Evolutionary conservation across 2,888 invertebrate genomes (phyloP).

Genomic region (Ochropacha duplaris): DNA sequence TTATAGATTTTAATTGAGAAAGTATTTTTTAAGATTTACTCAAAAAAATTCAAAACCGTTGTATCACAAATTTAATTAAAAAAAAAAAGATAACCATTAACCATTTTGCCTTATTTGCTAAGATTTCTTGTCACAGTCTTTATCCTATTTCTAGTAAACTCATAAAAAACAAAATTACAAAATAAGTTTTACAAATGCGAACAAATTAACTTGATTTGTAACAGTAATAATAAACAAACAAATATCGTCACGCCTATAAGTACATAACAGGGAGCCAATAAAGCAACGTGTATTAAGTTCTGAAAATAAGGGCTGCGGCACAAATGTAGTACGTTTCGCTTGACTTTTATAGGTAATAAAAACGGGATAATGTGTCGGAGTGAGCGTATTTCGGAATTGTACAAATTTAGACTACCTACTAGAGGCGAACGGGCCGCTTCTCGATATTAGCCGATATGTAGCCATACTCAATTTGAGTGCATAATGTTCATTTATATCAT

Average conservation of each 20-base stretch:
- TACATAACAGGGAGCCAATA: conserved; percentile 68
- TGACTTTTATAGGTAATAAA: conserved; percentile 82
- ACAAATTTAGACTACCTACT: conserved; percentile 75
- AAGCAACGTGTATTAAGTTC: conserved; percentile 74
- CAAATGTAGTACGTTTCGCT: conserved; percentile 76
- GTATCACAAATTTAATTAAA: no score
- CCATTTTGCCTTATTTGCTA: no score
- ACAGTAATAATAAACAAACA: neutral
- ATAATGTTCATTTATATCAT: conserved; percentile 35
- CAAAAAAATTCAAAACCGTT: no score
- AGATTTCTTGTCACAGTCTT: no score
- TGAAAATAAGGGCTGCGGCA: conserved; percentile 76
- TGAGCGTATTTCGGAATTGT: conserved; percentile 79
- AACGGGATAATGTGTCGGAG: conserved; percentile 79
- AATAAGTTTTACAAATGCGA: neutral
- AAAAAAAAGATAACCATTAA: no score
- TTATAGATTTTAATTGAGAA: no score
- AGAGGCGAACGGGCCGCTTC: conserved; percentile 57
- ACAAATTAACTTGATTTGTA: neutral
- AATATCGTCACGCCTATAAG: conserved; percentile 62
- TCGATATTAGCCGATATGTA: conserved; percentile 66
- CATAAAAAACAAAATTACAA: no score
- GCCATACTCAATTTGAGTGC: conserved; percentile 45
- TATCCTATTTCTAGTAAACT: no score
- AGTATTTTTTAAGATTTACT: no score